Evolutionary conservation across 2,888 invertebrate species (phyloP).

Genomic region (Apodemia mormo): DNA sequence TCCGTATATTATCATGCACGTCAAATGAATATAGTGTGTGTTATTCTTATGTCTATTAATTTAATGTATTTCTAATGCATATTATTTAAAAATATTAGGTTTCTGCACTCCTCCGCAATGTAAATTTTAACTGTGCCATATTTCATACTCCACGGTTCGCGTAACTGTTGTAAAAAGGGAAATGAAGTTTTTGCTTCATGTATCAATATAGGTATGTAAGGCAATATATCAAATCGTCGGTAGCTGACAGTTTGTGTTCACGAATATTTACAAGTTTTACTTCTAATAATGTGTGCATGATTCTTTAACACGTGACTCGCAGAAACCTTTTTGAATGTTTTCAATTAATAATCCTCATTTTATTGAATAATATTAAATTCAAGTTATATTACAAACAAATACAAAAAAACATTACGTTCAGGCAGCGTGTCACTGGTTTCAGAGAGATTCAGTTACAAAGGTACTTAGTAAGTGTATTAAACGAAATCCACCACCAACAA

Average conservation of each 20-base stretch:
- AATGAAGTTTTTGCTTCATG: no score
- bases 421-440: conserved; percentile 42
- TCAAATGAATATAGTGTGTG: no score
- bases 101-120: no score
- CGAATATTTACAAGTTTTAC: conserved; percentile 8
- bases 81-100: no score
- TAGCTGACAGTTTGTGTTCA: background rate
- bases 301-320: conserved; percentile 23
- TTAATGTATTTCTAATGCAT: no score
- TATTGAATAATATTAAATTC: background rate
- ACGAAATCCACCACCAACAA: conserved; percentile 82
- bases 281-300: background rate
- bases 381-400: background rate
- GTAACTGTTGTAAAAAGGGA: no score
- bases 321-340: conserved; percentile 1
- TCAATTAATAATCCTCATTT: background rate
- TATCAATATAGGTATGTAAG: no score
- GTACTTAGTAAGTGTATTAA: conserved; percentile 71
- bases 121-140: no score
- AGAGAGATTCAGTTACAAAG: conserved; percentile 44
- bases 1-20: no score
- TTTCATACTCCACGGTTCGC: no score
- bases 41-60: no score
- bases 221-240: background rate
- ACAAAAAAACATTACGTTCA: conserved; percentile 16